Conservation (phyloP, 2,888 invertebrate species). For the Rhagonycha fulva region DNA sequence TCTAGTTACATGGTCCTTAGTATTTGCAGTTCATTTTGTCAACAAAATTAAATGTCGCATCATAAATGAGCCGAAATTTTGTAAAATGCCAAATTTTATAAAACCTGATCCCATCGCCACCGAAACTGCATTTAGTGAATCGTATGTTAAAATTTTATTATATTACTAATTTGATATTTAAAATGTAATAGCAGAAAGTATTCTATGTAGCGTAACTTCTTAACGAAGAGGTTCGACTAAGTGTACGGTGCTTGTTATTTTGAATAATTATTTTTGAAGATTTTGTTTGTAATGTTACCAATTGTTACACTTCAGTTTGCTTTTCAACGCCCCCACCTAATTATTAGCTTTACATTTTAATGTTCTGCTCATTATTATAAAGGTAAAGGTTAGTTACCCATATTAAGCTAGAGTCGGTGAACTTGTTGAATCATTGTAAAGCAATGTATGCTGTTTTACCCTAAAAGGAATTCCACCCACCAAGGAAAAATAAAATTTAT, state of each 20-base stretch:
- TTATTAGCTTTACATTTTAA: background rate
- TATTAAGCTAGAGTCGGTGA: background rate
- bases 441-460: background rate
- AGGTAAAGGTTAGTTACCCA: background rate
- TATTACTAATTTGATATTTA: background rate
- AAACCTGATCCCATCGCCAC: background rate
- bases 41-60: conserved; percentile 9
- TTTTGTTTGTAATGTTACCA: background rate
- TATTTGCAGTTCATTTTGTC: background rate
- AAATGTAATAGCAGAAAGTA: background rate
- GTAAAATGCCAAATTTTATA: conserved; percentile 5
- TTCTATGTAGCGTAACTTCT: background rate
- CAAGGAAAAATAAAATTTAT: background rate
- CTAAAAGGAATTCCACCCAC: background rate
- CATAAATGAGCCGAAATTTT: background rate
- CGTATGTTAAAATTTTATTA: conserved; percentile 5
- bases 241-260: background rate
- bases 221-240: background rate
- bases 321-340: background rate
- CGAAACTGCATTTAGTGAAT: conserved; percentile 9
- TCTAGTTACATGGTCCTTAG: background rate
- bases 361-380: background rate
- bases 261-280: background rate
- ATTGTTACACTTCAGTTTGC: background rate
- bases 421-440: background rate